phyloP scores from a whole-genome alignment of 2,797 vertebrate species.

The Ctenopoma kingsleyae region DNA sequence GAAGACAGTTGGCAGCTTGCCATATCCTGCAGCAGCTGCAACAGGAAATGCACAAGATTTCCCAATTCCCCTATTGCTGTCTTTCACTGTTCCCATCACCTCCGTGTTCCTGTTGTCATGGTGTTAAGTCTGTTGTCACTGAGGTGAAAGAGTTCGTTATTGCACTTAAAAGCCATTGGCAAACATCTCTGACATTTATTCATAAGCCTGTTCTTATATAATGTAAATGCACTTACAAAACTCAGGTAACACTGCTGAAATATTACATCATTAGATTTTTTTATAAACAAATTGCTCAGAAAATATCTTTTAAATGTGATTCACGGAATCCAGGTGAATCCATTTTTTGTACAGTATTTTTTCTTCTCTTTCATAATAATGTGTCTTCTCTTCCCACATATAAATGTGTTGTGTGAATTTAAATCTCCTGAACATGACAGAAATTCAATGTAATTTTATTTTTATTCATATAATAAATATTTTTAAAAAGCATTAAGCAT shows the following conservation, averaged over 20 bases:
- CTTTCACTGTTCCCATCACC: conserved; percentile 17
- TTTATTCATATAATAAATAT: conserved; percentile 35
- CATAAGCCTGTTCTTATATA: not conserved
- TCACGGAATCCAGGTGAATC: no score
- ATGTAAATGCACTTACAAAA: conserved; percentile 10
- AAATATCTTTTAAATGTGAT: not conserved
- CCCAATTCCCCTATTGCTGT: conserved; percentile 13
- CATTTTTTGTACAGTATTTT: not conserved
- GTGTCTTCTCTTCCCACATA: not conserved
- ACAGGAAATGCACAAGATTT: conserved; percentile 30
- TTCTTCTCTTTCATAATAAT: not conserved
- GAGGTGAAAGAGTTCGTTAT: not conserved
- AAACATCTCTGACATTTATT: not conserved
- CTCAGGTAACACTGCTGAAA: conserved; percentile 6
- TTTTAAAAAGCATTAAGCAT: conserved; percentile 21
- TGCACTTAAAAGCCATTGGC: conserved; percentile 2
- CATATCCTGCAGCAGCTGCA: conserved; percentile 9
- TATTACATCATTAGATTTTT: not conserved
- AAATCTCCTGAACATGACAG: not conserved
- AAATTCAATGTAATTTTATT: not conserved
- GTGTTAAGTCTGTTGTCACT: not conserved
- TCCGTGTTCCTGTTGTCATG: conserved; percentile 20
- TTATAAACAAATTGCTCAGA: not conserved
- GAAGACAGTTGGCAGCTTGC: conserved; percentile 50
- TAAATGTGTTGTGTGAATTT: not conserved